Percentiles rank a stretch among this genome's conserved stretches.
Evolutionary conservation across 2,888 invertebrate species (phyloP).

Genomic region (Drosophila subquinaria): DNA sequence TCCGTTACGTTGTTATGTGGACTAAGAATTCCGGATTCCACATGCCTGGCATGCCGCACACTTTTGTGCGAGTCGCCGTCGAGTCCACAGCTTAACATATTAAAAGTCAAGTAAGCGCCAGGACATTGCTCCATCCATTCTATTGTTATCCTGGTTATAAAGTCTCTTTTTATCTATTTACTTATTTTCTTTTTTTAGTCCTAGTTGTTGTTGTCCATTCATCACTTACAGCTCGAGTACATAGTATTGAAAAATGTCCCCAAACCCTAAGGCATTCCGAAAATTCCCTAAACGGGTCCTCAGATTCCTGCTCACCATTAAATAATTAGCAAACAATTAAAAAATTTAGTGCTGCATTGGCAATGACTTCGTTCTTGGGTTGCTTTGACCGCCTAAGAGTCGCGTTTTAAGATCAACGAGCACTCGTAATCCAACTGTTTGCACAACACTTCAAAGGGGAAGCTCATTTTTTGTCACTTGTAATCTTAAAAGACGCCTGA

Average conservation of each 20-base stretch:
- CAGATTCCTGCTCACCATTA: slow-evolving; percentile 16
- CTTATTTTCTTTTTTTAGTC: neutral
- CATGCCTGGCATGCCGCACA: slow-evolving; percentile 77
- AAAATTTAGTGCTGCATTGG: slow-evolving; percentile 8
- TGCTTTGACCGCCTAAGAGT: slow-evolving; percentile 45
- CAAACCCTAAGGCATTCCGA: slow-evolving; percentile 3
- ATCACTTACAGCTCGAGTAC: slow-evolving; percentile 37
- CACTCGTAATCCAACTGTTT: slow-evolving; percentile 62
- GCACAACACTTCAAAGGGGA: slow-evolving; percentile 67
- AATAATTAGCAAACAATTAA: slow-evolving; percentile 59
- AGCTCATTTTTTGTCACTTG: slow-evolving; percentile 48
- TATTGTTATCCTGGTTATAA: slow-evolving; percentile 46
- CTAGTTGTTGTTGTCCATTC: slow-evolving; percentile 34
- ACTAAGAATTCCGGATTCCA: slow-evolving; percentile 59
- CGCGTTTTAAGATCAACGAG: slow-evolving; percentile 39
- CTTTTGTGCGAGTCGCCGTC: slow-evolving; percentile 66
- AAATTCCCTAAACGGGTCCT: neutral
- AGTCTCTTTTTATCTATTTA: neutral
- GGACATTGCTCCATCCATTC: slow-evolving; percentile 46
- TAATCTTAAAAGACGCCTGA: neutral
- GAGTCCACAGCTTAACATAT: slow-evolving; percentile 76
- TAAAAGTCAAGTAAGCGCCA: slow-evolving; percentile 70
- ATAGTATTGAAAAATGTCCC: slow-evolving; percentile 28
- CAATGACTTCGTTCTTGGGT: slow-evolving; percentile 9
- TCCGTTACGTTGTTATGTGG: neutral